Evolutionary conservation across 1,140 invertebrate species (phyloP).

Genomic region (Leptestheria dahalacensis): DNA sequence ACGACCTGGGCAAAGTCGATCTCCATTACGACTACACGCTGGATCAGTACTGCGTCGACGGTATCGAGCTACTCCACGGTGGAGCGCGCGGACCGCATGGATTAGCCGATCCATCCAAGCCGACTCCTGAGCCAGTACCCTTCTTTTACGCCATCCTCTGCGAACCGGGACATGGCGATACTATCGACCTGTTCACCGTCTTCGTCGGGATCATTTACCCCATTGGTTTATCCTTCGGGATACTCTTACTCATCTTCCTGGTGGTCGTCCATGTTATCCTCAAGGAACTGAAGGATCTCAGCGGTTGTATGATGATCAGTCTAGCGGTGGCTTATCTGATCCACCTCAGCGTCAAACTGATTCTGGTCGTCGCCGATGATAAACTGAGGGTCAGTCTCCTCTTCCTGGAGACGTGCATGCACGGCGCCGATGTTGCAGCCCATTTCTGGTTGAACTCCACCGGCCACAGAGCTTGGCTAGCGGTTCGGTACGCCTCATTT

Average conservation of each 20-base stretch:
- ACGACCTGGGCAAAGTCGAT: conserved; percentile 30
- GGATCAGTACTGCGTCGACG: conserved; percentile 25
- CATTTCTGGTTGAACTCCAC: conserved; percentile 72
- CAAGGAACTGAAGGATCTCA: conserved; percentile 61
- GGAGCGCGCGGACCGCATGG: neutral
- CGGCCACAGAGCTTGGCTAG: conserved; percentile 72
- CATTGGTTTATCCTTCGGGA: conserved; percentile 36
- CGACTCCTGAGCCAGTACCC: neutral
- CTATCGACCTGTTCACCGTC: conserved; percentile 8
- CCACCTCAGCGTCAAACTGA: conserved; percentile 41
- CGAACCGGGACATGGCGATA: conserved; percentile 6
- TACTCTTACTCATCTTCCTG: conserved; percentile 50
- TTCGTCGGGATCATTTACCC: conserved; percentile 11
- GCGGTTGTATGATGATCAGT: conserved; percentile 68
- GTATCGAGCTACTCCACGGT: neutral
- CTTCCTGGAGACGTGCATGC: conserved; percentile 2
- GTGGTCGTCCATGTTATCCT: conserved; percentile 67
- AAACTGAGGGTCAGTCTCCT: conserved; percentile 1
- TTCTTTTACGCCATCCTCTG: conserved; percentile 11
- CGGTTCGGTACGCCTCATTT: conserved; percentile 41
- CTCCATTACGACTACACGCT: conserved; percentile 17
- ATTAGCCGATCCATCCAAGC: neutral
- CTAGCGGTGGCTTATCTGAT: conserved; percentile 57
- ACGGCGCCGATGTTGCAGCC: conserved; percentile 36
- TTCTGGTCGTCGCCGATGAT: conserved; percentile 3